Evolutionary conservation across 2,888 invertebrate genomes (phyloP), one percentile per base, ranked within the genome.

Genomic region (Teleiodes luculella): DNA sequence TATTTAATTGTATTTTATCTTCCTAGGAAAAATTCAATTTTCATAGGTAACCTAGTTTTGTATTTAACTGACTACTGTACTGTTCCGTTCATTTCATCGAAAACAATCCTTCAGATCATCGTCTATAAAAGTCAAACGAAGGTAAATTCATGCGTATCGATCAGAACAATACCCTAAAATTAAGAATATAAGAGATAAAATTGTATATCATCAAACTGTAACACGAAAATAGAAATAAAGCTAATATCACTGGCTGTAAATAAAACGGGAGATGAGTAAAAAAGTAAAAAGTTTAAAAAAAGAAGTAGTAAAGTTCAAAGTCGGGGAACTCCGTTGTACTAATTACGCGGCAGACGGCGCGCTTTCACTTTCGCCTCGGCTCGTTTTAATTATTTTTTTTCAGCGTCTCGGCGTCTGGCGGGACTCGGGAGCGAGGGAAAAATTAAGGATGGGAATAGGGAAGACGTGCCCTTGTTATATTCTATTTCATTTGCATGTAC

Each of bases 281-380:
- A 77, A 75, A 78, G 78, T 81, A 83, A 33, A 33, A 33, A 43
- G 28, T 24, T 43, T 43, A 79, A 83, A 80, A 75, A 80, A 77
- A 80, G 76, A 75, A 78, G 78, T 82, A 83, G 80, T 74, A 78
- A 86, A 85, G 87, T 88, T 89, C 89, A 89, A 89, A 89, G 89
- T 88, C 89, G 78, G 88, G 86, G 83, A 86, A 85, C 80, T 85
- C 88, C 88, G 88, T 88, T 88, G 88, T 88, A 78, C 88, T 89
- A 89, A 89, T 89, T 89, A 88, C 89, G 87, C 78, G 84, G 84
- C 84, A 88, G 89, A 88, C 88, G 86, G 88, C 87, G 86, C 70
- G 87, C 87, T 89, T 86, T 88, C 88, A 74, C 87, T 88, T 80
- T 89, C 87, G 78, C 74, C 39, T 20, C 82, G 86, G 86, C 80